phyloP scores from a whole-genome alignment of 2,113 vertebrate genomes.

The Todiramphus saurophagus region DNA sequence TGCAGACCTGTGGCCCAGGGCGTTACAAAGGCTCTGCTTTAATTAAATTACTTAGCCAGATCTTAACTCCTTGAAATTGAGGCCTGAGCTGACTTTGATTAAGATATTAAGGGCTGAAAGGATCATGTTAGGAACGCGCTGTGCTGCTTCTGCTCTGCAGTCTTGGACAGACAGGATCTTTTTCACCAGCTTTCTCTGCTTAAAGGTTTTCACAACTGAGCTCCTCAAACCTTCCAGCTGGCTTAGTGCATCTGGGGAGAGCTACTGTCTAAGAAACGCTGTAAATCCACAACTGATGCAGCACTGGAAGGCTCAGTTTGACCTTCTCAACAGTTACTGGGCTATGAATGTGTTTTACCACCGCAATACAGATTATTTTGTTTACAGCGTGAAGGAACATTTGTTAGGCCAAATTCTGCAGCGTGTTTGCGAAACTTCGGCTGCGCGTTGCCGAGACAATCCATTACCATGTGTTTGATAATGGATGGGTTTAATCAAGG shows the following conservation, averaged over 20 bases:
- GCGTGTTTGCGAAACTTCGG: neutral
- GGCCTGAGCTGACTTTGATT: neutral
- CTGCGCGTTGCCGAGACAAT: neutral
- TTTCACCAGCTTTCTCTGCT: neutral
- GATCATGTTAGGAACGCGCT: rapidly evolving
- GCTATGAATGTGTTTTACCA: neutral
- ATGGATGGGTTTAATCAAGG: neutral
- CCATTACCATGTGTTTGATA: neutral
- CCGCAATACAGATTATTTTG: neutral
- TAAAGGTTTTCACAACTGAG: neutral
- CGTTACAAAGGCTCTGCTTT: rapidly evolving
- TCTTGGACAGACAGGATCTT: neutral
- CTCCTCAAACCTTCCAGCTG: neutral
- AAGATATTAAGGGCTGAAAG: neutral
- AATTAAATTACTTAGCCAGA: neutral
- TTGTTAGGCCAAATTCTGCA: neutral
- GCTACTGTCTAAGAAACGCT: rapidly evolving
- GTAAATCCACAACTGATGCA: neutral
- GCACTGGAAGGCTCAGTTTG: neutral
- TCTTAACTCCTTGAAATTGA: too few species aligned
- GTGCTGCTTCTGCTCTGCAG: neutral
- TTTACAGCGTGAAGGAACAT: neutral
- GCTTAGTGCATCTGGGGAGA: rapidly evolving
- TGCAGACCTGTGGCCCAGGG: neutral
- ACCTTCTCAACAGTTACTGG: neutral